Base-by-base conservation (phyloP, 2,888 invertebrate species). In the Pristionchus fissidentatus region DNA sequence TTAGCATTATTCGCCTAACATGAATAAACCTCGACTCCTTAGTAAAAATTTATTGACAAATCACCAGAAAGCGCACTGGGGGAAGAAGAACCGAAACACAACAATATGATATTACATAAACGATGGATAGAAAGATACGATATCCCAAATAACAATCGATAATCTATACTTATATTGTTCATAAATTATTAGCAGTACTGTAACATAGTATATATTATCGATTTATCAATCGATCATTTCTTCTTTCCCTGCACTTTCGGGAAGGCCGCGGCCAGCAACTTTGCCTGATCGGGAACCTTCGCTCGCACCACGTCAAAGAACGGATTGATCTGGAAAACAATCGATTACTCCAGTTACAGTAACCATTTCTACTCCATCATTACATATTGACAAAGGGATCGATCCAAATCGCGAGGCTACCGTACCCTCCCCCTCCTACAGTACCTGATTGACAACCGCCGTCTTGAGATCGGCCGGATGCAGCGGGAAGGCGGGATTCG, bases 401-500 rank as follows among this genome's bases (percentile, higher is more conserved):
- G 19, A 49, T 49, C 52, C 10, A 49, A 3, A 75, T 41, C 66
- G 29, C 26, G 10, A 4, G 29, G 32, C 29, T 75, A 29, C 75
- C 43, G 75, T 46, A 75, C 19, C 75, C 49, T 10, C 19, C 49
- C 13, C 49, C 49, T 15, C 15, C 78, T 77, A 49, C 77, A 22
- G 38, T 57, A 80, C 80, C 57, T 82, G 70, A 49, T 55, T 93
- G 93, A 96, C 96, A 10, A 96, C 96, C 29, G 96, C 95, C 52
- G 94, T 94, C 93, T 99, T 99, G 88, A 99, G 94, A 94, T 98
- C 98, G 26, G 95, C 97, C 35, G 98, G 98, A 94, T 98, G 97
- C 83, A 98, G 94, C 13, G 87, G 87, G 81, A 88, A 87, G 1
- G 79, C 83, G 0, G 87, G 84, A 52, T 88, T 87, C 15, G 84